Percentiles rank a stretch among this genome's conserved stretches.
These are phyloP conservation scores for Melieria omissa DNA, from an alignment of 2,888 invertebrate genomes.

Conservation along the genomic window DNA sequence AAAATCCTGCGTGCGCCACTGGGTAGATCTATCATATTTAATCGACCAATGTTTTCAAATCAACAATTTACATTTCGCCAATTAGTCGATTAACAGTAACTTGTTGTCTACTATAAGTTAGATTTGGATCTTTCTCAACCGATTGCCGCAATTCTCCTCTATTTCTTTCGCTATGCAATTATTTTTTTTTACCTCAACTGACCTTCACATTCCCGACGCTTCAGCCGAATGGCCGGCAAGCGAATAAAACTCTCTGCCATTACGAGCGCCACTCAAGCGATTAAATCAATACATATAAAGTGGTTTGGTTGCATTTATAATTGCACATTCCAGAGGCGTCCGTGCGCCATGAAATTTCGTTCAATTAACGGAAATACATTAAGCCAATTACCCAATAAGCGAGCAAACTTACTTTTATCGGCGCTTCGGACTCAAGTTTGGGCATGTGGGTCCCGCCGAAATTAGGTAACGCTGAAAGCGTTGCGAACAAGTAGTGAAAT, in stretches of 20 bases:
- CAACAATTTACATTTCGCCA: no score
- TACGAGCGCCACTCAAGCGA: no score
- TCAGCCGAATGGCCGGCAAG: not conserved
- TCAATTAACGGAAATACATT: conserved; percentile 38
- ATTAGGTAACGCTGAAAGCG: conserved; percentile 15
- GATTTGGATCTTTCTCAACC: not conserved
- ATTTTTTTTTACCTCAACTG: no score
- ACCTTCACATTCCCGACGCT: no score
- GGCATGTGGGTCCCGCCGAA: conserved; percentile 11
- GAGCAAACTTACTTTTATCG: no score
- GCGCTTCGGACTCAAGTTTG: not conserved
- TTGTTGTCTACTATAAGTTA: not conserved
- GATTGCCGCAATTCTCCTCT: no score
- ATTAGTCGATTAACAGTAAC: no score
- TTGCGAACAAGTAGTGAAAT: not conserved
- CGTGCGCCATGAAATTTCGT: conserved; percentile 3
- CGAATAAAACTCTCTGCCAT: not conserved
- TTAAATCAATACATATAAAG: not conserved
- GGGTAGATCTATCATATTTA: no score
- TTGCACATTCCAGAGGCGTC: not conserved
- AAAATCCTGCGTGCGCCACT: no score
- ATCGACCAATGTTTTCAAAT: no score
- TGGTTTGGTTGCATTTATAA: not conserved
- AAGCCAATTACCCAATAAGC: conserved; percentile 43
- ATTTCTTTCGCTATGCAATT: no score